Evolutionary conservation across 2,888 invertebrate species (phyloP), one percentile per base, ranked within the genome.

Genomic region (Seladonia tumulorum): DNA sequence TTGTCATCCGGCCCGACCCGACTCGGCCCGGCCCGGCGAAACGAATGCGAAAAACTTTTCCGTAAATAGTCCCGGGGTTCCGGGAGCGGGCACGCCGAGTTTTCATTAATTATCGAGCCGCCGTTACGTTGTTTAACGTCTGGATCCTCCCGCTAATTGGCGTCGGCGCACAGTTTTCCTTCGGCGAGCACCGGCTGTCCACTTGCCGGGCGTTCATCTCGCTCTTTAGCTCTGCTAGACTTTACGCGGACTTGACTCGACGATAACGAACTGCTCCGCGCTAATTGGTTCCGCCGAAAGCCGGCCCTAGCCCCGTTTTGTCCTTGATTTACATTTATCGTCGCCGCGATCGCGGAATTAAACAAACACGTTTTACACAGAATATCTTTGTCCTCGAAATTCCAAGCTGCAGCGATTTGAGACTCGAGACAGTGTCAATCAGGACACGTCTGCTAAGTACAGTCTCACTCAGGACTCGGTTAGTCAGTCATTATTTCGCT

Each of bases 251-350:
- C 83, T 89, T 83, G 82, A 86, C 75, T 81, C 77, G 79, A 79
- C 88, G 87, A 90, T 88, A 90, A 90, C 88, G 79, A 90, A 87
- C 79, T 82, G 76, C 76, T 60, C 66, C 82, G n/a, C 60, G 79
- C 73, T 89, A 90, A 90, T 90, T 90, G 89, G 75, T 86, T 85
- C 87, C 66, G 70, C 45, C 78, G 25, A 75, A 68, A 75, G 39
- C 39, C 72, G 63, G 60, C 75, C 4, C 25, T 42, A 66, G 49
- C 29, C 39, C 42, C 68, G 80, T 49, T 74, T 66, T 39, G 42
- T 75, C 35, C 72, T 35, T 73, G 73, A 86, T 86, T 89, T 83
- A 79, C 81, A 82, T 88, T 76, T 63, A 77, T 74, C 70, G 47
- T 45, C 35, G 14, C 35, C 42, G 18, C 22, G n/a, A 8, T 66